These are phyloP conservation scores for human (Homo sapiens) DNA, from an alignment of 2,113 vertebrate species.

Conservation along the genomic window GRCh38 chr3:123224001-123224500, in stretches of 20 bases:
- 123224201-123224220: not conserved
- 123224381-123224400: conserved; percentile 30
- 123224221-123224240: conserved; percentile 29
- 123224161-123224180: conserved; percentile 45
- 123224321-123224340: conserved; percentile 54
- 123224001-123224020: conserved; percentile 59
- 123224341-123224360: conserved; percentile 45
- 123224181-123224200: conserved; percentile 55
- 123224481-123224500: conserved; percentile 31
- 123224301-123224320: conserved; percentile 27
- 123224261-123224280: not conserved
- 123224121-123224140: not conserved
- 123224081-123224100: conserved; percentile 53
- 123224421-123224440: conserved; percentile 23
- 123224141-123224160: conserved; percentile 28
- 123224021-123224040: conserved; percentile 39
- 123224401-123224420: conserved; percentile 37
- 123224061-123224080: not conserved
- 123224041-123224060: conserved; percentile 23
- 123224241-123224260: conserved; percentile 37
- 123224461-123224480: conserved; percentile 52
- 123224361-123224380: conserved; percentile 41
- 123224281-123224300: conserved; percentile 54
- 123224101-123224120: not conserved
- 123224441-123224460: conserved; percentile 29